Conservation (phyloP, 2,113 vertebrate genomes). For the Forbesichthys agassizii region DNA sequence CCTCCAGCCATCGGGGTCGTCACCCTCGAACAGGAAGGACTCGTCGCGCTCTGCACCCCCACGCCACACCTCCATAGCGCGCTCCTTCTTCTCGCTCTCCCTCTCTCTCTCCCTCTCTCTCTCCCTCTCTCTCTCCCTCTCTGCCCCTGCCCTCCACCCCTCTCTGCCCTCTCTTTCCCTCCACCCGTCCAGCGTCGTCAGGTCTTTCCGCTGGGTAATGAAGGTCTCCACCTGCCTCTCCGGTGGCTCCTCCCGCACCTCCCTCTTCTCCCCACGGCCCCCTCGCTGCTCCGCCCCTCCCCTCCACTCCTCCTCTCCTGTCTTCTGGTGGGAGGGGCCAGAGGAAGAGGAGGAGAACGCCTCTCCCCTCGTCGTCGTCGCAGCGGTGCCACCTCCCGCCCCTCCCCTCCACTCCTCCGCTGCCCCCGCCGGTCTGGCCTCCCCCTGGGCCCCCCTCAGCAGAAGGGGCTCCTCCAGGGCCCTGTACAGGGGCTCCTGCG, state of each 20-base stretch:
- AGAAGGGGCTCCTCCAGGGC: constrained; percentile 82
- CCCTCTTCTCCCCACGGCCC: constrained; percentile 82
- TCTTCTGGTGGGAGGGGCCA: constrained; percentile 15
- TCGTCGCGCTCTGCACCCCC: constrained; percentile 68
- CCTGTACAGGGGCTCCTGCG: constrained; percentile 84
- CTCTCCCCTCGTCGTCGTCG: constrained; percentile 41
- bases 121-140: constrained; percentile 56
- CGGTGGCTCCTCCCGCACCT: constrained; percentile 43
- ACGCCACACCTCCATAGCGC: constrained; percentile 68
- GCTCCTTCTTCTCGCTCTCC: constrained; percentile 56
- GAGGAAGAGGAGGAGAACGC: too few relatives aligned
- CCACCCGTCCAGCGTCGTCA: constrained; percentile 61
- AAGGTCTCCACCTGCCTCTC: constrained; percentile 70
- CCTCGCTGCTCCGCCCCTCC: constrained; percentile 64
- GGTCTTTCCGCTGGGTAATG: constrained; percentile 72
- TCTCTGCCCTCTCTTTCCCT: constrained; percentile 70
- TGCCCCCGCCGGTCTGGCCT: constrained; percentile 56
- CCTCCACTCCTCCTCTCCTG: constrained; percentile 54
- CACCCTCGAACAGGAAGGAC: constrained; percentile 62
- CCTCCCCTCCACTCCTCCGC: constrained; percentile 65
- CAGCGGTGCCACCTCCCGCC: constrained; percentile 1
- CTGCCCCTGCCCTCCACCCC: constrained; percentile 61
- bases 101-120: constrained; percentile 65
- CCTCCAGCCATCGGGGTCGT: constrained; percentile 49
- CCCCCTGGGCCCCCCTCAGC: constrained; percentile 62